phyloP scores from a whole-genome alignment of 1,140 invertebrate species.

The Ptiloglossa arizonensis region DNA sequence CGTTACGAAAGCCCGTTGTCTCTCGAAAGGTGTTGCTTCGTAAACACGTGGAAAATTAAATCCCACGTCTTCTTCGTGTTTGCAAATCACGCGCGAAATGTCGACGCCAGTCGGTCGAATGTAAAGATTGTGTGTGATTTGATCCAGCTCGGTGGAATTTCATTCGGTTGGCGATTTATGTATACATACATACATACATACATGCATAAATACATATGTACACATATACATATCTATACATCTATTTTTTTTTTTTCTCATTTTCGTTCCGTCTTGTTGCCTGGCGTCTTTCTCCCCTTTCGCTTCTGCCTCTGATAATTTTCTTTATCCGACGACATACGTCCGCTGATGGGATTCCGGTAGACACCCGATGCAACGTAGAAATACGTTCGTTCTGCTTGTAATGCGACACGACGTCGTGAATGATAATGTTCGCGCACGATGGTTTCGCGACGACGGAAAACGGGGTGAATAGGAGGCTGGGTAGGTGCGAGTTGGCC shows the following conservation, averaged over 20 bases:
- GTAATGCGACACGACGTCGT: constrained; percentile 62
- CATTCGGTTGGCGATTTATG: constrained; percentile 7
- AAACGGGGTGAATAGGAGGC: too few relatives aligned
- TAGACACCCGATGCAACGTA: background rate
- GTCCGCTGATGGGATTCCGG: constrained; percentile 33
- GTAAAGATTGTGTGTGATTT: constrained; percentile 38
- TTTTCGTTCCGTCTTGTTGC: background rate
- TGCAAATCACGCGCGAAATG: constrained; percentile 47
- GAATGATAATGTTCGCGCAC: constrained; percentile 67
- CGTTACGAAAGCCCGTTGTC: background rate
- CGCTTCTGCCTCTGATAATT: constrained; percentile 52
- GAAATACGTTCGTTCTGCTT: constrained; percentile 34
- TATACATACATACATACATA: too few relatives aligned
- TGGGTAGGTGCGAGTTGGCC: too few relatives aligned
- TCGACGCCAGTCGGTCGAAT: constrained; percentile 17
- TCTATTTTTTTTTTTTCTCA: too few relatives aligned
- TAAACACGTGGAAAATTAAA: constrained; percentile 31
- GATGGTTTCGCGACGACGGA: background rate
- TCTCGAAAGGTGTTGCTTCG: background rate
- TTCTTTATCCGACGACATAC: constrained; percentile 21
- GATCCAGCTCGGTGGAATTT: constrained; percentile 36
- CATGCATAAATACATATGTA: too few relatives aligned
- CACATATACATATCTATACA: too few relatives aligned
- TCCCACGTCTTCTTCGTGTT: constrained; percentile 1
- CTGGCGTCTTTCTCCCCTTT: constrained; percentile 1